Conservation (phyloP, 2,797 vertebrate genomes). For the Artibeus lituratus region DNA sequence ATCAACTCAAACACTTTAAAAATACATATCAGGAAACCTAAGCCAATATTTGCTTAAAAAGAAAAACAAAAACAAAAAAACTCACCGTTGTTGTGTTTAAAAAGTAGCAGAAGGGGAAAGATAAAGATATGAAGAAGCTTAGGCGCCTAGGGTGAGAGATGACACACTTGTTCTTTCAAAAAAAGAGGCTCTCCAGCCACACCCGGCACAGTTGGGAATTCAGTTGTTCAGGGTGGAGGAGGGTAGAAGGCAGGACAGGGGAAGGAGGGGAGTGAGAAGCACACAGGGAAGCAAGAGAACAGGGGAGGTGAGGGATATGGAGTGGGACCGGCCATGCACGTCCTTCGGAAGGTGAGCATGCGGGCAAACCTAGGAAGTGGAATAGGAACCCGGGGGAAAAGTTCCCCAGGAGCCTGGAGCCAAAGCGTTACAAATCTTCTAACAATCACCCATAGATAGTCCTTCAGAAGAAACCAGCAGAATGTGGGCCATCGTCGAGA, state of each 20-base stretch:
- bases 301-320: neutral
- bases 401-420: neutral
- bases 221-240: neutral
- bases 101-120: neutral
- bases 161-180: neutral
- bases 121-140: neutral
- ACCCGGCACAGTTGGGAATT: no score
- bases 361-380: neutral
- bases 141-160: neutral
- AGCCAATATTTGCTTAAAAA: neutral
- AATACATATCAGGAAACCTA: neutral
- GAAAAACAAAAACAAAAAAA: neutral
- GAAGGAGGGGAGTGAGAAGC: neutral
- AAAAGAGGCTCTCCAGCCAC: no score
- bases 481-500: neutral
- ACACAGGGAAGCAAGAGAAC: neutral
- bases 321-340: neutral
- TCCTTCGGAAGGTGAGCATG: neutral
- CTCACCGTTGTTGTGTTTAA: neutral
- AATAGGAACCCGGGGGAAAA: neutral
- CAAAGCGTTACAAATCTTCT: neutral
- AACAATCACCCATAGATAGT: neutral
- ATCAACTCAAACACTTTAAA: neutral
- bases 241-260: fast-evolving
- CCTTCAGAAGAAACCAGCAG: conserved; percentile 6